Evolutionary conservation across 2,888 invertebrate species (phyloP).

Genomic region (Netelia virgata): DNA sequence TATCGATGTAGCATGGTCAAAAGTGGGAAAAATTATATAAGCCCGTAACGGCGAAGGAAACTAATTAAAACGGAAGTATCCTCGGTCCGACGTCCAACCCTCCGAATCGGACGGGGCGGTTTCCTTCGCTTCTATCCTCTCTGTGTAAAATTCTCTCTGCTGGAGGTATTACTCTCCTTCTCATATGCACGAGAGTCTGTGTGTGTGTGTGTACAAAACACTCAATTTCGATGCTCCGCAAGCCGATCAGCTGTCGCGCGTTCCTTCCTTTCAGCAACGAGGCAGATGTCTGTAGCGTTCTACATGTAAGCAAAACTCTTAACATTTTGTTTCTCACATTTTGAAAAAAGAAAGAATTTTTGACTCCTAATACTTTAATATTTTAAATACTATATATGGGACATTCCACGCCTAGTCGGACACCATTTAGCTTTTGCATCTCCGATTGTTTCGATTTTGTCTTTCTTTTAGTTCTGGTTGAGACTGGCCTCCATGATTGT

Average conservation of each 20-base stretch:
- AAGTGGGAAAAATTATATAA: neutral
- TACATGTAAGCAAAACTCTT: slow-evolving; percentile 9
- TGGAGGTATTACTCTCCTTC: slow-evolving; percentile 65
- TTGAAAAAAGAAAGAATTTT: no score
- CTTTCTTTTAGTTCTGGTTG: no score
- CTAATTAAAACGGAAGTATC: slow-evolving; percentile 23
- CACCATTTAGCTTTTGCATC: no score
- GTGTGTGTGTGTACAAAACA: neutral
- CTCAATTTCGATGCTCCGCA: slow-evolving; percentile 73
- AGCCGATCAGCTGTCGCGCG: slow-evolving; percentile 76
- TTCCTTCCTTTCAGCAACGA: slow-evolving; percentile 50
- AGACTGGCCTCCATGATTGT: no score
- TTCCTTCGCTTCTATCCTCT: slow-evolving; percentile 38
- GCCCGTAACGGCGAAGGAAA: neutral
- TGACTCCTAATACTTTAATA: neutral
- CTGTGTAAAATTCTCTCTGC: slow-evolving; percentile 24
- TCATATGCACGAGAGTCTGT: slow-evolving; percentile 64
- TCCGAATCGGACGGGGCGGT: slow-evolving; percentile 25
- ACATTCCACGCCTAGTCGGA: no score
- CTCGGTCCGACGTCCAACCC: slow-evolving; percentile 14
- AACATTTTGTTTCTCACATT: neutral
- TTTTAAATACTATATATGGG: no score
- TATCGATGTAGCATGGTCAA: neutral
- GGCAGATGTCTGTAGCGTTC: slow-evolving; percentile 66
- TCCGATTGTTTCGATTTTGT: no score